Evolutionary conservation across 2,888 invertebrate species (phyloP).

Genomic region (Odontocolon sp.): DNA sequence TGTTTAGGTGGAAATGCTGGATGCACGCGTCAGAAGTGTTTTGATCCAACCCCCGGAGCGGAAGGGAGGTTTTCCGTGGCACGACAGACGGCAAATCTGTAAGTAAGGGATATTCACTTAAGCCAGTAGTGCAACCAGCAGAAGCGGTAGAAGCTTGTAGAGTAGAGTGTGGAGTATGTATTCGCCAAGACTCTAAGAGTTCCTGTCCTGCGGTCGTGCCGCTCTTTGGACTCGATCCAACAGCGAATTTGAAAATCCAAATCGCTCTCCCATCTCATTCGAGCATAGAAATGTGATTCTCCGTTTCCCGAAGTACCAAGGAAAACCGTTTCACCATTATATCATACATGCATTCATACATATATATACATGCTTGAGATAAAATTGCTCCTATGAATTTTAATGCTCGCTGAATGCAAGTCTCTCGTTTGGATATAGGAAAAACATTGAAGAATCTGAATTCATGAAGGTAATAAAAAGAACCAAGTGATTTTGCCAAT

Average conservation of each 20-base stretch:
- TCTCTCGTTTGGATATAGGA: background rate
- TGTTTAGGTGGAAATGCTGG: no score
- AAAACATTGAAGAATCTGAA: conserved; percentile 15
- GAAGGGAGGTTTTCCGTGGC: conserved; percentile 1
- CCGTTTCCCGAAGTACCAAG: conserved; percentile 7
- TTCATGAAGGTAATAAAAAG: conserved; percentile 51
- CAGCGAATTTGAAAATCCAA: conserved; percentile 57
- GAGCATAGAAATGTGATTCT: conserved; percentile 57
- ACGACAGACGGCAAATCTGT: conserved; percentile 33
- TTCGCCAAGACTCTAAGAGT: conserved; percentile 27
- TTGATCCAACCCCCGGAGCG: background rate
- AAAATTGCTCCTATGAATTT: conserved; percentile 58
- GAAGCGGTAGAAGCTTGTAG: background rate
- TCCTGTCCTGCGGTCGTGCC: background rate
- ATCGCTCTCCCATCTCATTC: conserved; percentile 53
- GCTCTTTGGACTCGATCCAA: conserved; percentile 49
- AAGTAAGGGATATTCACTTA: conserved; percentile 37
- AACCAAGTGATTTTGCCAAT: conserved; percentile 41
- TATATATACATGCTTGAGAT: conserved; percentile 52
- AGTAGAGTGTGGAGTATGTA: conserved; percentile 21
- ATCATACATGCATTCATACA: conserved; percentile 51
- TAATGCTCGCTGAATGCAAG: conserved; percentile 23
- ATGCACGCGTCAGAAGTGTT: no score
- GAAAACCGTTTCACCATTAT: conserved; percentile 43
- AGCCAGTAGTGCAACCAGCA: background rate